A percentile compares a stretch with the other conserved stretches of the same genome.
phyloP scores from a whole-genome alignment of 2,888 invertebrate genomes.

The Branchellion lobata region DNA sequence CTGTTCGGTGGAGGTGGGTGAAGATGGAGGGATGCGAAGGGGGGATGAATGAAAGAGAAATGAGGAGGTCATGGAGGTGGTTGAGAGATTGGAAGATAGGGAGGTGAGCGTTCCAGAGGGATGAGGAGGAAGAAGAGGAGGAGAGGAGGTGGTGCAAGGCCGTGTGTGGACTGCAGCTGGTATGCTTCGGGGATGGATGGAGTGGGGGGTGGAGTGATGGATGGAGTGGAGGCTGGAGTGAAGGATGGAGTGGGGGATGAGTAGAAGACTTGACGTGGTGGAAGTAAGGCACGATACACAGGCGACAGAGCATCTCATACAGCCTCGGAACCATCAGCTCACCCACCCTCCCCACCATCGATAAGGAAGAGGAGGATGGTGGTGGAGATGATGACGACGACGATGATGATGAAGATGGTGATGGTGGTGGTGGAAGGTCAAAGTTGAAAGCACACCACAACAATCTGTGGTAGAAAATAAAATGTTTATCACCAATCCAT shows the following conservation, averaged over 20 bases:
- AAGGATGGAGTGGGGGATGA: not conserved
- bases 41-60: not conserved
- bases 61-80: not conserved
- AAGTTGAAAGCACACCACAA: constrained; percentile 6
- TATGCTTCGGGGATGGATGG: not conserved
- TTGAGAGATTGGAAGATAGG: not conserved
- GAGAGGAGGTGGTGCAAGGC: not conserved
- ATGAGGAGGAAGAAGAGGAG: not conserved
- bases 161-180: not conserved
- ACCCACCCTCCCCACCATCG: not conserved
- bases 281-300: not conserved
- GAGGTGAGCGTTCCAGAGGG: not conserved
- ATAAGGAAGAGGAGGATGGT: not conserved
- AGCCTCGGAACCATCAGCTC: not conserved
- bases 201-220: not conserved
- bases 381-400: constrained; percentile 28
- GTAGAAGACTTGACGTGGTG: not conserved
- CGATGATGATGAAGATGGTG: not conserved
- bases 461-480: not conserved
- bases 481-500: no score
- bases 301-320: not conserved
- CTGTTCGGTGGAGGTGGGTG: not conserved
- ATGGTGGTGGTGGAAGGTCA: not conserved
- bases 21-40: not conserved
- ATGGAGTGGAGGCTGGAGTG: not conserved